phyloP scores from a whole-genome alignment of 2,113 vertebrate genomes.

The Micronisus gabar region DNA sequence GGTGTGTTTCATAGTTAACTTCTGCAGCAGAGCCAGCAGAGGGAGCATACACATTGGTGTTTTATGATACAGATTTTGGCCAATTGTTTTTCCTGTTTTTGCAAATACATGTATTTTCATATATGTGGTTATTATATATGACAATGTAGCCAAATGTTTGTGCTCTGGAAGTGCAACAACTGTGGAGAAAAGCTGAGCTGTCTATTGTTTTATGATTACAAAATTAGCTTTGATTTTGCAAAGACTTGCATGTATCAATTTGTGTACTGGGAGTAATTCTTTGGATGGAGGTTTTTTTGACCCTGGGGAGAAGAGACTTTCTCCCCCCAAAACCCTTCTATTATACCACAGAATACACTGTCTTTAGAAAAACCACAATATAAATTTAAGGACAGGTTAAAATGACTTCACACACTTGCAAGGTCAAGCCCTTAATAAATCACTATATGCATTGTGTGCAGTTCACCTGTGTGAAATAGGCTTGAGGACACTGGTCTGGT shows the following conservation, averaged over 20 bases:
- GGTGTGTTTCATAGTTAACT: conserved; percentile 2
- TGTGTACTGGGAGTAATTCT: background rate
- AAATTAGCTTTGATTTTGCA: background rate
- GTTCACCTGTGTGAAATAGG: conserved; percentile 1
- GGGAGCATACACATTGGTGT: conserved; percentile 52
- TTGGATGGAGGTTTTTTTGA: background rate
- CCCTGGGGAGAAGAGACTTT: background rate
- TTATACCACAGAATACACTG: background rate
- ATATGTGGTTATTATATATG: background rate
- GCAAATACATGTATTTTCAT: background rate
- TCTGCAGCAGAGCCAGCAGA: conserved; percentile 64
- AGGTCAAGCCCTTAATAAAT: conserved; percentile 50
- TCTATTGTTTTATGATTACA: background rate
- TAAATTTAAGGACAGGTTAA: conserved; percentile 42
- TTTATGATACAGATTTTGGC: background rate
- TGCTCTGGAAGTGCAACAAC: background rate
- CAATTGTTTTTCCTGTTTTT: background rate
- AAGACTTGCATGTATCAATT: background rate
- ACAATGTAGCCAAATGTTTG: background rate
- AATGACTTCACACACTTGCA: conserved; percentile 26
- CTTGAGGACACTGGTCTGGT: background rate
- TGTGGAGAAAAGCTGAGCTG: background rate
- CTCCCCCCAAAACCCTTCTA: accelerated
- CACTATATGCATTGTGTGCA: background rate
- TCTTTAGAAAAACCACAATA: background rate